phyloP scores from a whole-genome alignment of 1,140 invertebrate species.

The Neodiprion virginianus region DNA sequence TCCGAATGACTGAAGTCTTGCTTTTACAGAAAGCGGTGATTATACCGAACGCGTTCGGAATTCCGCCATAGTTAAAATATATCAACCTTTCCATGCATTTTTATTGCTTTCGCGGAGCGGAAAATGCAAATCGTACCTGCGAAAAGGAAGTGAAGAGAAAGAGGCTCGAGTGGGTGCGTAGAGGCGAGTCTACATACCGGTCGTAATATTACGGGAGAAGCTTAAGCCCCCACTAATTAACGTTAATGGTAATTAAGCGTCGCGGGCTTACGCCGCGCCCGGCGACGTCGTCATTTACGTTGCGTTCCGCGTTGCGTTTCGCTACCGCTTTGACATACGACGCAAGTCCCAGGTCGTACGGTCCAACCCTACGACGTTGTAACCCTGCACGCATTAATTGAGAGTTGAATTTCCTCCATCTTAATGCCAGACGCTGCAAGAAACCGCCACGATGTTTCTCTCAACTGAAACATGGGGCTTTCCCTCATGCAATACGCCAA shows the following conservation, averaged over 20 bases:
- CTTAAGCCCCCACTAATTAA: slow-evolving; percentile 12
- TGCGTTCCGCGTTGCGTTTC: neutral
- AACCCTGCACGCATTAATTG: slow-evolving; percentile 12
- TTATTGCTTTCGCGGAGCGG: too few relatives aligned
- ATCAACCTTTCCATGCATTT: too few relatives aligned
- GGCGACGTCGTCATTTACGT: slow-evolving; percentile 7
- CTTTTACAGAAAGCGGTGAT: too few relatives aligned
- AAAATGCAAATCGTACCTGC: too few relatives aligned
- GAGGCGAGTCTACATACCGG: neutral
- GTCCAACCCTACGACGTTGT: neutral
- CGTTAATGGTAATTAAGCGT: slow-evolving; percentile 9
- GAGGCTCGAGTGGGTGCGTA: too few relatives aligned
- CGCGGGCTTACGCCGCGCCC: neutral
- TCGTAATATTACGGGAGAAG: neutral
- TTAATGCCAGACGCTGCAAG: neutral
- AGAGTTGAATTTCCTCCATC: slow-evolving; percentile 14
- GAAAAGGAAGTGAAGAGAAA: too few relatives aligned
- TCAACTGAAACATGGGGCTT: slow-evolving; percentile 14
- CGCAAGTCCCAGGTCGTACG: neutral
- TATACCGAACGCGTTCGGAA: too few relatives aligned
- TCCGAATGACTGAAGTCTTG: too few relatives aligned
- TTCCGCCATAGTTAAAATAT: too few relatives aligned
- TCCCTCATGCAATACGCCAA: neutral
- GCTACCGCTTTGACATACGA: neutral
- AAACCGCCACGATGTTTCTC: neutral